Evolutionary conservation across 2,113 vertebrate species (phyloP).

Genomic region (Typhlomys cinereus): DNA sequence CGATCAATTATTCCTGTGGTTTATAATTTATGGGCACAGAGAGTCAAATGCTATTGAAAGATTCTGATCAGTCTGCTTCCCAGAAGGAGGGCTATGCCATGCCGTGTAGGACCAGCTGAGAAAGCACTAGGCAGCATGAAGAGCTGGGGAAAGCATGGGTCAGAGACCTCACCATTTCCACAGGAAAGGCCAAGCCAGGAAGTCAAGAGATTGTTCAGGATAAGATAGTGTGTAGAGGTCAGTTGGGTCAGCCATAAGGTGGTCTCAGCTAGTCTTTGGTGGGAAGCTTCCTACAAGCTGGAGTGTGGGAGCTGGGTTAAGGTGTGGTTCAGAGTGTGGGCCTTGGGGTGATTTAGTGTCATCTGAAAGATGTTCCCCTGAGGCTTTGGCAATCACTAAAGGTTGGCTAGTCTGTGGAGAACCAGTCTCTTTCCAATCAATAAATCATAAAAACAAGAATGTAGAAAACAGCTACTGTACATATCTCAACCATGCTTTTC

Average conservation of each 20-base stretch:
- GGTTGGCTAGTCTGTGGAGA: neutral
- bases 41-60: neutral
- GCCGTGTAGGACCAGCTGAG: neutral
- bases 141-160: neutral
- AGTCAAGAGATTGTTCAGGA: neutral
- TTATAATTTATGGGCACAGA: neutral
- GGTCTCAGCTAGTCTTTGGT: neutral
- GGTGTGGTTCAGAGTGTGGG: neutral
- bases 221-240: neutral
- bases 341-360: neutral
- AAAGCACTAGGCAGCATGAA: neutral
- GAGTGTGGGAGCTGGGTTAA: neutral
- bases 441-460: neutral
- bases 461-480: neutral
- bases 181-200: neutral
- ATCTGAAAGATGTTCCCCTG: neutral
- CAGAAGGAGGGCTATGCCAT: neutral
- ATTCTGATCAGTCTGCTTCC: neutral
- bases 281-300: neutral
- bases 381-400: neutral
- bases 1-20: neutral
- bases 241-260: too few species aligned
- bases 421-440: neutral
- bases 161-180: neutral
- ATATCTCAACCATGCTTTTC: neutral